phyloP scores from a whole-genome alignment of 2,888 invertebrate species.

The Smittia aterrima region DNA sequence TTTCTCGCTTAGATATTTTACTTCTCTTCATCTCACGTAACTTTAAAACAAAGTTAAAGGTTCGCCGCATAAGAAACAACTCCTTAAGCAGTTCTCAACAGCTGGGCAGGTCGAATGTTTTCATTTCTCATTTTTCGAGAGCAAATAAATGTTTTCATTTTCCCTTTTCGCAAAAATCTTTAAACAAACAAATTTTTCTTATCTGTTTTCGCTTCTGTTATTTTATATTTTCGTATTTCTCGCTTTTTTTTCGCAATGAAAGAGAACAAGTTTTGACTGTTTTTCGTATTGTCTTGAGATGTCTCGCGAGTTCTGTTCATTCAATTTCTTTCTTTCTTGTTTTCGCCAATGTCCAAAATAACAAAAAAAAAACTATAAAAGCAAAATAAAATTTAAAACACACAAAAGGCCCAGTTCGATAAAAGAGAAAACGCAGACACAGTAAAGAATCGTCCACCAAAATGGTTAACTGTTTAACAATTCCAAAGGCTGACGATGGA shows the following conservation, averaged over 20 bases:
- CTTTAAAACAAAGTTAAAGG: no score
- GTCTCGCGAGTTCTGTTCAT: constrained; percentile 28
- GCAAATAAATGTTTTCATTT: neutral
- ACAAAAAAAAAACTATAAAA: neutral
- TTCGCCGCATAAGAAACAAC: no score
- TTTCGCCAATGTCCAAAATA: constrained; percentile 2
- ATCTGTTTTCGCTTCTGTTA: constrained; percentile 22
- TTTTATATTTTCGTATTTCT: constrained; percentile 1
- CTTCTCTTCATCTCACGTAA: no score
- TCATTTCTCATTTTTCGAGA: no score
- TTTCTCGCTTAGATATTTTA: no score
- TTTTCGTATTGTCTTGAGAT: constrained; percentile 26
- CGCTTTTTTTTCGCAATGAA: constrained; percentile 8
- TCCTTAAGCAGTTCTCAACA: no score
- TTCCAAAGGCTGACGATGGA: neutral
- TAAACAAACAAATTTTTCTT: constrained; percentile 38
- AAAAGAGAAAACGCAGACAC: constrained; percentile 21
- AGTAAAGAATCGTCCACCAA: constrained; percentile 29
- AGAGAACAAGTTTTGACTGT: constrained; percentile 22
- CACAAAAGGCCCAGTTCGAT: neutral
- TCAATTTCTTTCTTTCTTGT: constrained; percentile 29
- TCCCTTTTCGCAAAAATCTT: neutral
- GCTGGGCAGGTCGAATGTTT: no score
- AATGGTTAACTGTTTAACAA: constrained; percentile 37
- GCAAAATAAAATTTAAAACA: neutral